Evolutionary conservation across 2,888 invertebrate genomes (phyloP), one percentile per base, ranked within the genome.

Genomic region (Drosophila mercatorum): DNA sequence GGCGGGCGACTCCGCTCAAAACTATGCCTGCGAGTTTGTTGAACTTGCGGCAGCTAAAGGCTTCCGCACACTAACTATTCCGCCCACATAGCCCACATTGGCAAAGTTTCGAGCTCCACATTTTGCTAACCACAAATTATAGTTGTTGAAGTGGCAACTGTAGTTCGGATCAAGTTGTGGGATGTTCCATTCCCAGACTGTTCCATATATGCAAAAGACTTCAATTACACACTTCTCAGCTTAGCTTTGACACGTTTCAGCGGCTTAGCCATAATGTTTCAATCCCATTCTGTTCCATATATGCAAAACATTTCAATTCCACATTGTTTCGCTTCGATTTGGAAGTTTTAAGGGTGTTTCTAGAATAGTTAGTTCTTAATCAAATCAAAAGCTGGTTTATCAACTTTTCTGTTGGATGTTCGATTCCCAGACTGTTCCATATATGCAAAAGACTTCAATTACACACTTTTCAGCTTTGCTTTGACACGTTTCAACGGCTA

Each of bases 11-110:
- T n/a, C 28, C 4, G 28, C 12, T 12, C 8, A 7, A 59, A 59
- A 63, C 46, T 63, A 40, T 47, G 31, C 11, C 31, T 14, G n/a
- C 1, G 46, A 31, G 63, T 63, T 63, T 63, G 38, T 63, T 63
- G 62, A 62, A 62, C 62, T 46, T 57, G 26, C 44, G 5, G 44
- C 34, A 34, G 34, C 22, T 22, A 22, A 57, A 44, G 14, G 34
- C 10, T 14, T 57, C 43, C 28, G 56, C 43, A 10, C 41, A 17
- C 17, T 14, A 22, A 17, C 17, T 14, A 22, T 22, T 57, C 22
- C 44, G n/a, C 22, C 44, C 26, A 46, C 36, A 11, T 49, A 31
- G 26, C 12, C 43, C 22, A 43, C 31, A 14, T 47, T 47, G 47
- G 47, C 47, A 43, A 56, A 34, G 57, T 47, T 46, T 14, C 26